Evolutionary conservation across 1,140 invertebrate species (phyloP).

Genomic region (Centruroides vittatus): DNA sequence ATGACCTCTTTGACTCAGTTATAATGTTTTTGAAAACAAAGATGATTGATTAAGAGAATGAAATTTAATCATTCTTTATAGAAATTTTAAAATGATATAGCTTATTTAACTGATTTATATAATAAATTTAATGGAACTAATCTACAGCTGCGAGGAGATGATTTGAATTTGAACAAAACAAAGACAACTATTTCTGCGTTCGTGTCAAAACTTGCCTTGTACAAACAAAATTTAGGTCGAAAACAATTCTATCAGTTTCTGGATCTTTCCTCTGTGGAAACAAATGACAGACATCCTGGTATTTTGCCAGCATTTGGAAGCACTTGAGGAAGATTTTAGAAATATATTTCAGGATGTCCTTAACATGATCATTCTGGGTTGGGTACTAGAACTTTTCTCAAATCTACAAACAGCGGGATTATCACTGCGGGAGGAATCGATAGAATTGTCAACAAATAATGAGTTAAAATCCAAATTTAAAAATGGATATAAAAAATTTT

Average conservation of each 20-base stretch:
- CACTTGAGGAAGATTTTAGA: conserved; percentile 8
- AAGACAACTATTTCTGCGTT: conserved; percentile 12
- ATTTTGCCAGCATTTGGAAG: conserved; percentile 1
- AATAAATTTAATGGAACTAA: conserved; percentile 15
- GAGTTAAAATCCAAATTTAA: conserved; percentile 13
- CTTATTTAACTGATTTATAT: conserved; percentile 12
- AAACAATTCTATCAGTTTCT: conserved; percentile 2
- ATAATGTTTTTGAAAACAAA: neutral
- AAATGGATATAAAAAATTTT: conserved; percentile 15
- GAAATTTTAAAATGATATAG: conserved; percentile 10
- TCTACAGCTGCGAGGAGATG: conserved; percentile 15
- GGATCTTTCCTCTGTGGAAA: conserved; percentile 6
- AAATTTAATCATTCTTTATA: too few species aligned
- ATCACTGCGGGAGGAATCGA: neutral
- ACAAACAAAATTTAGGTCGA: conserved; percentile 4
- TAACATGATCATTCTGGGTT: conserved; percentile 7
- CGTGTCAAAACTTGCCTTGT: conserved; percentile 10
- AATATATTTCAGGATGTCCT: conserved; percentile 14
- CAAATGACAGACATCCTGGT: neutral
- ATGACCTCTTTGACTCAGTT: conserved; percentile 10
- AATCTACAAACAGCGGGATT: neutral
- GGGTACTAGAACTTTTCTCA: conserved; percentile 11
- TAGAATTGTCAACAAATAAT: conserved; percentile 7
- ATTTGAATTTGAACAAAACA: conserved; percentile 14
- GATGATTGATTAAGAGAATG: neutral